These are phyloP conservation scores for Epinephelus coioides DNA, from an alignment of 2,797 vertebrate genomes.

Conservation along the genomic window DNA sequence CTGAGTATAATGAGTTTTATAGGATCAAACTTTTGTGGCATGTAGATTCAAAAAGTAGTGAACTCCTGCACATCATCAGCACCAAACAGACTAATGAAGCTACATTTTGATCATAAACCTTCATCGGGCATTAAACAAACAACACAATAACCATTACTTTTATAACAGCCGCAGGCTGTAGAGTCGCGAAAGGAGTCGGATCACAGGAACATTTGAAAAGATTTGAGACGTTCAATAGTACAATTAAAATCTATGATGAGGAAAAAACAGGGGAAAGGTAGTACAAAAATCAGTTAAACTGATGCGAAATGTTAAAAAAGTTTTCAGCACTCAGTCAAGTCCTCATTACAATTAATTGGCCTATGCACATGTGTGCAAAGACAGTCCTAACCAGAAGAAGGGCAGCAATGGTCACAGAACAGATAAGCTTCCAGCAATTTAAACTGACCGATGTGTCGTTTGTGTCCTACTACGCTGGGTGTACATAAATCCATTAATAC, in stretches of 20 bases:
- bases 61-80: background rate
- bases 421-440: too few relatives aligned
- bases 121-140: background rate
- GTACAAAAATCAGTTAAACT: background rate
- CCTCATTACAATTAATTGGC: background rate
- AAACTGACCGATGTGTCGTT: too few relatives aligned
- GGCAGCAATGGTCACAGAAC: background rate
- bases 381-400: background rate
- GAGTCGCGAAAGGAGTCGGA: background rate
- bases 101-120: background rate
- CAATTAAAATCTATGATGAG: background rate
- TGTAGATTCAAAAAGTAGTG: background rate
- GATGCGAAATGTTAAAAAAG: background rate
- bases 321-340: background rate
- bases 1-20: background rate
- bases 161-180: background rate
- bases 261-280: background rate
- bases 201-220: constrained; percentile 1
- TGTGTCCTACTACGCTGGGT: too few relatives aligned
- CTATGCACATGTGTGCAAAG: background rate
- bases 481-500: too few relatives aligned
- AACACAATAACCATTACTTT: constrained; percentile 5
- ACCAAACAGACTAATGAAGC: background rate
- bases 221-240: background rate
- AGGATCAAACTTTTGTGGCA: background rate